Evolutionary conservation across 2,888 invertebrate genomes (phyloP).

Genomic region (Caenorhabditis sp.): DNA sequence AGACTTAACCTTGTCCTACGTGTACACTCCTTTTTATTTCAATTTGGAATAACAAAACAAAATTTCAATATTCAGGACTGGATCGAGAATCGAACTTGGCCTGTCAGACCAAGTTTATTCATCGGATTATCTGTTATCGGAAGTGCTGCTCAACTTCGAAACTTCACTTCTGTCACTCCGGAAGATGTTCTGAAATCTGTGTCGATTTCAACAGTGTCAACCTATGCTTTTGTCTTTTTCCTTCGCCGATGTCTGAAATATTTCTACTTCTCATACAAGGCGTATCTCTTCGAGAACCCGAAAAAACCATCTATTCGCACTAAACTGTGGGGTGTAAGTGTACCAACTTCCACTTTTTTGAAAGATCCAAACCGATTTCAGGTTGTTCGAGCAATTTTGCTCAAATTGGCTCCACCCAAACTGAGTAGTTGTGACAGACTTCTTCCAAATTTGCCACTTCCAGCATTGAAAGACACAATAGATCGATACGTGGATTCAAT

Average conservation of each 20-base stretch:
- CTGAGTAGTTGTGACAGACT: slow-evolving; percentile 59
- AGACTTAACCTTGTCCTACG: too few species aligned
- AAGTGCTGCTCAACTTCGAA: slow-evolving; percentile 12
- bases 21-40: too few species aligned
- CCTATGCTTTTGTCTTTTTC: slow-evolving; percentile 13
- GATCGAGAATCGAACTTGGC: slow-evolving; percentile 49
- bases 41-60: too few species aligned
- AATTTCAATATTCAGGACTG: slow-evolving; percentile 1
- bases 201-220: neutral
- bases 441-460: slow-evolving; percentile 59
- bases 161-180: neutral
- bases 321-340: slow-evolving; percentile 63
- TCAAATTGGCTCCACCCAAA: slow-evolving; percentile 47
- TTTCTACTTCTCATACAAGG: slow-evolving; percentile 65
- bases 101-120: slow-evolving; percentile 33
- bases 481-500: slow-evolving; percentile 58
- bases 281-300: slow-evolving; percentile 61
- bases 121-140: slow-evolving; percentile 9
- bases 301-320: slow-evolving; percentile 62
- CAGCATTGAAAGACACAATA: slow-evolving; percentile 56
- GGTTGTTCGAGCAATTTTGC: slow-evolving; percentile 41
- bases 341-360: neutral
- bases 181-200: neutral
- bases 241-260: slow-evolving; percentile 48
- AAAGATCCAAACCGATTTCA: slow-evolving; percentile 8